Base-by-base conservation (phyloP, 2,113 vertebrate species). In the Anolis sagrei region DNA sequence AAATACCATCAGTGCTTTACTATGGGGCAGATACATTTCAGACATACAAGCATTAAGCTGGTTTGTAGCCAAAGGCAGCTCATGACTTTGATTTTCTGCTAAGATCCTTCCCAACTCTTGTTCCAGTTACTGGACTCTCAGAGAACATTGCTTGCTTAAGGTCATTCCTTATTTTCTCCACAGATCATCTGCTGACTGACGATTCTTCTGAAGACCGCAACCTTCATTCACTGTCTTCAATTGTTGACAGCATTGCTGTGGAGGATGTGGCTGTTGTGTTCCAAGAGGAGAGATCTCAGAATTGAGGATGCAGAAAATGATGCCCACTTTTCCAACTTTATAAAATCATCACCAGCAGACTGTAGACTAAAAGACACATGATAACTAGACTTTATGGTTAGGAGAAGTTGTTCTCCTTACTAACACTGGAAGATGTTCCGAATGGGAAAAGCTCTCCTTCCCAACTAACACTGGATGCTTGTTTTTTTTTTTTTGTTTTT, bases 211-310 rank as follows among this genome's bases (percentile, higher is more conserved):
- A 98, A 48, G 97, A 98, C 61, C 95, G 95, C 87, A 98, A 97
- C 93, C 97, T 99, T 91, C 97, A 97, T 78, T 98, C 98, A 0
- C 96, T 99, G 92, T 97, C 97, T 54, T 99, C 98, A 86, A 98
- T 99, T 7, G 98, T 99, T 90, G 97, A 98, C 73, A 97, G 98
- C 96, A 99, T 99, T 77, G 92, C 97, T 0, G 96, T 97, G 87
- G 97, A 98, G 10, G 97, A 96, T 0, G 93, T 97, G 78, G 92
- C 96, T 0, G 96, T 95, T 88, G 94, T 96, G 54, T 99, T 98
- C 89, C 92, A 93, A 0, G 96, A 97, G 23, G 95, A 97, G 39
- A 89, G 44, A 88, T 92, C 94, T 62, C 94, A 95, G 76, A 96
- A 97, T 89, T 97, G 95, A 97, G 79, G 74, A 34, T 0, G 4